Evolutionary conservation across 2,113 vertebrate species (phyloP), one percentile per base, ranked within the genome.

Genomic region (Hydrolagus affinis): DNA sequence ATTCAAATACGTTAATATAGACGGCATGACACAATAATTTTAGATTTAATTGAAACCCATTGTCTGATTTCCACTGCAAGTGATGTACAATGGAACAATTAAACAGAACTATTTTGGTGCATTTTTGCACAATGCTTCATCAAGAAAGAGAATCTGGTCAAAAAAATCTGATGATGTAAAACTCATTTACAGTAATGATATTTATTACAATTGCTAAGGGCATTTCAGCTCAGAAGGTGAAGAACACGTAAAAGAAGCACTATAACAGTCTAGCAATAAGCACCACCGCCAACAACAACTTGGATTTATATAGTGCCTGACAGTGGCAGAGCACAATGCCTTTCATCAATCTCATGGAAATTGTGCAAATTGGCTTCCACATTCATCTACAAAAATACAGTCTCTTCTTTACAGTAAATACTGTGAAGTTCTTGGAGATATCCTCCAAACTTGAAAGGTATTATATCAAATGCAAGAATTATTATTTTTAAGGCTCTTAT

Each of bases 391-490:
- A 44, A 44, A 44, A 44, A 44, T 44, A 80, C 60, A 80, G 59
- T 21, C 59, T 28, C 77, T 80, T 80, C 77, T 64, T 80, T 59
- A 78, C 32, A 57, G 59, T 78, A 6, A 44, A 62, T 60, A 59
- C 59, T 32, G 56, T 21, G 73, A 56, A 75, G n/a, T 30, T 21
- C 64, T 83, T 83, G 66, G 44, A 44, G 44, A 44, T 6, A 83
- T 66, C 28, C 60, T 30, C 66, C 23, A 83, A 83, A 15, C 21
- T 83, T 68, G 64, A 83, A 83, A 66, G 25, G 32, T 32, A 8
- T 64, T 66, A 32, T 68, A 83, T 83, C 44, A 83, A 83, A 83
- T 83, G 62, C 23, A 44, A 30, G 64, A 83, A 83, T 83, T 80
- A 83, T 66, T 19, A 83, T 83, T 30, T 83, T 62, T 68, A 66